These are phyloP conservation scores for Drosophila colorata DNA, from an alignment of 2,888 invertebrate genomes.

Conservation along the genomic window DNA sequence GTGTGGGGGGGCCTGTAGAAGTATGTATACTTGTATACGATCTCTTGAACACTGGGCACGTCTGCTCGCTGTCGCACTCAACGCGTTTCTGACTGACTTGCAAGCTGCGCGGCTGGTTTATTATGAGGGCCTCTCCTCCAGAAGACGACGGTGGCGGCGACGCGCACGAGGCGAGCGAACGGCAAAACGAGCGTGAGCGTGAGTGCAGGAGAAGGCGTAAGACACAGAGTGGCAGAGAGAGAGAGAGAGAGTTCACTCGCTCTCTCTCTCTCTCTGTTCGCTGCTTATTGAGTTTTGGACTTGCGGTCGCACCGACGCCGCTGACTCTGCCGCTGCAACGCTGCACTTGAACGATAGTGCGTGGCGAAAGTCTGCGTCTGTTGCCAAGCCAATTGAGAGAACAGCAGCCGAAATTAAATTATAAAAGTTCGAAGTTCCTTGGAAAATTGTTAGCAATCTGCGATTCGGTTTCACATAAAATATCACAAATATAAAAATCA, in stretches of 20 bases:
- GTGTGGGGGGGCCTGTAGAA: constrained; percentile 14
- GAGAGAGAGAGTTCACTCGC: constrained; percentile 20
- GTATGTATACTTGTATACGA: constrained; percentile 17
- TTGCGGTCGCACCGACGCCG: constrained; percentile 26
- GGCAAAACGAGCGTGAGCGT: constrained; percentile 14
- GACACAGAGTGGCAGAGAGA: background rate
- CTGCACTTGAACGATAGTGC: constrained; percentile 52
- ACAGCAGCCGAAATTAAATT: background rate
- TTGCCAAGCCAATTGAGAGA: constrained; percentile 12
- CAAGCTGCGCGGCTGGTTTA: constrained; percentile 72
- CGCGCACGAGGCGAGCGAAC: constrained; percentile 27
- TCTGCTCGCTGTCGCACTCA: constrained; percentile 71
- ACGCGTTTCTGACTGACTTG: constrained; percentile 76
- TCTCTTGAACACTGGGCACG: constrained; percentile 54
- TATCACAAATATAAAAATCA: background rate
- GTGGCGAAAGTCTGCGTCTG: constrained; percentile 40
- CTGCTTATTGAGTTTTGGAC: constrained; percentile 52
- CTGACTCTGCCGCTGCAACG: constrained; percentile 28
- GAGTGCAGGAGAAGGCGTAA: constrained; percentile 11
- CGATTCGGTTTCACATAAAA: background rate
- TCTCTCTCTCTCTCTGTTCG: constrained; percentile 15
- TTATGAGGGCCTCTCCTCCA: constrained; percentile 71
- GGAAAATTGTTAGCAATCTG: too few species aligned
- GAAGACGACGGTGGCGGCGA: constrained; percentile 31
- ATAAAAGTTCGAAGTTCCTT: background rate